A percentile compares a stretch with the other conserved stretches of the same genome.
Conservation (phyloP, 1,140 invertebrate species). For the Nebria ingens region DNA sequence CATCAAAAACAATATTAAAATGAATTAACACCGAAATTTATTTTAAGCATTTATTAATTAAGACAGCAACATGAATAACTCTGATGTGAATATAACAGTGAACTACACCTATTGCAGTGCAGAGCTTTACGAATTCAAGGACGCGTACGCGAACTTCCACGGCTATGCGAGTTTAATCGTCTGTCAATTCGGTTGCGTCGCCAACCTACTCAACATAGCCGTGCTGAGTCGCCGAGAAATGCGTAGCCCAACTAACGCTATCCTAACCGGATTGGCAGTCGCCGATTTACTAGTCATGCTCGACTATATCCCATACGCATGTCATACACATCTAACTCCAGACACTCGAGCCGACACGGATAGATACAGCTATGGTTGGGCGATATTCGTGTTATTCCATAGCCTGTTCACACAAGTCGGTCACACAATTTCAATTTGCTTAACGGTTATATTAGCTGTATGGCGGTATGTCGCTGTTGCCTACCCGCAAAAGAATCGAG, state of each 20-base stretch:
- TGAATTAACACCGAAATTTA: neutral
- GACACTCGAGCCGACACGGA: constrained; percentile 41
- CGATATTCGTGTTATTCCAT: constrained; percentile 72
- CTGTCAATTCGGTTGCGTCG: constrained; percentile 83
- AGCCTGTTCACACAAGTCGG: constrained; percentile 74
- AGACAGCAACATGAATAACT: neutral
- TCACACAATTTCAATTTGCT: constrained; percentile 87
- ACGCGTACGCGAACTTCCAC: constrained; percentile 45
- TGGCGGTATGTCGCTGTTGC: constrained; percentile 88
- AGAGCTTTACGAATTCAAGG: constrained; percentile 34
- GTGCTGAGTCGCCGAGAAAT: constrained; percentile 85
- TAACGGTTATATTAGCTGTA: constrained; percentile 83
- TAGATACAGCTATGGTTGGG: constrained; percentile 62
- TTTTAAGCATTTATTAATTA: neutral
- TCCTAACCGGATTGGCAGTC: constrained; percentile 79
- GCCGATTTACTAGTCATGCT: constrained; percentile 88
- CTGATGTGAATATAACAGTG: neutral
- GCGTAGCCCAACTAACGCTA: constrained; percentile 74
- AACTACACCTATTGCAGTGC: constrained; percentile 33
- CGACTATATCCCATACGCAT: constrained; percentile 83
- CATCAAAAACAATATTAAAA: neutral
- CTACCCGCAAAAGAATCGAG: constrained; percentile 62
- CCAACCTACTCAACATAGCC: constrained; percentile 90
- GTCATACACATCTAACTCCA: constrained; percentile 62
- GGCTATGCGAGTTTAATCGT: constrained; percentile 67